Conservation (phyloP, 2,113 vertebrate genomes). For the Struthidea cinerea region DNA sequence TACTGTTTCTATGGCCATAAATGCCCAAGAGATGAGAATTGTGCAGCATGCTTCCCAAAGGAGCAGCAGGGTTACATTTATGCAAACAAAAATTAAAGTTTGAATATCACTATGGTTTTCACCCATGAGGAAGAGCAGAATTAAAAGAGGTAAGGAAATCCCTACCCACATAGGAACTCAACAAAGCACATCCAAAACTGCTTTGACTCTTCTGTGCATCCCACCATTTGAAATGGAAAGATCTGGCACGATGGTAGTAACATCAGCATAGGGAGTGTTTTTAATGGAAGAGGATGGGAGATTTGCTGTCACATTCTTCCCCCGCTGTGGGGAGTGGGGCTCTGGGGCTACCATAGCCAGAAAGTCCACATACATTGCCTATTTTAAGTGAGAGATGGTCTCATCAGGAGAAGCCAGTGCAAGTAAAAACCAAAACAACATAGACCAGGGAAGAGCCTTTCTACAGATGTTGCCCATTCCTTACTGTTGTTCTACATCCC, state of each 20-base stretch:
- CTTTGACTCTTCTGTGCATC: neutral
- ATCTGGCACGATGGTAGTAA: neutral
- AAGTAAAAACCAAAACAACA: neutral
- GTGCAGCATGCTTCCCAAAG: neutral
- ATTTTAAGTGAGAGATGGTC: neutral
- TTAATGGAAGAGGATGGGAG: neutral
- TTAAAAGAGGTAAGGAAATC: neutral
- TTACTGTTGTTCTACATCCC: neutral
- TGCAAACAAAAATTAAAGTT: neutral
- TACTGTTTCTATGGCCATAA: neutral
- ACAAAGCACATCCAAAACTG: neutral
- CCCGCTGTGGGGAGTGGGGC: neutral
- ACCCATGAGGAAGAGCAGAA: neutral
- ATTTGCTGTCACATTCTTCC: neutral
- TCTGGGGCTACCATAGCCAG: neutral
- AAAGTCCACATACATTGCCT: neutral
- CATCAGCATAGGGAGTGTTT: neutral
- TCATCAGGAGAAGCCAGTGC: neutral
- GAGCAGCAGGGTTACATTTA: neutral
- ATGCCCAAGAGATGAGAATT: neutral
- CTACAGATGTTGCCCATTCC: neutral
- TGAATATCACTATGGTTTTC: neutral
- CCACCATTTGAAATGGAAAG: neutral
- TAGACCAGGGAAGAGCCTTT: neutral
- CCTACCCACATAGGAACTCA: rapidly evolving